phyloP scores from a whole-genome alignment of 2,113 vertebrate species.

The Todiramphus chloris region DNA sequence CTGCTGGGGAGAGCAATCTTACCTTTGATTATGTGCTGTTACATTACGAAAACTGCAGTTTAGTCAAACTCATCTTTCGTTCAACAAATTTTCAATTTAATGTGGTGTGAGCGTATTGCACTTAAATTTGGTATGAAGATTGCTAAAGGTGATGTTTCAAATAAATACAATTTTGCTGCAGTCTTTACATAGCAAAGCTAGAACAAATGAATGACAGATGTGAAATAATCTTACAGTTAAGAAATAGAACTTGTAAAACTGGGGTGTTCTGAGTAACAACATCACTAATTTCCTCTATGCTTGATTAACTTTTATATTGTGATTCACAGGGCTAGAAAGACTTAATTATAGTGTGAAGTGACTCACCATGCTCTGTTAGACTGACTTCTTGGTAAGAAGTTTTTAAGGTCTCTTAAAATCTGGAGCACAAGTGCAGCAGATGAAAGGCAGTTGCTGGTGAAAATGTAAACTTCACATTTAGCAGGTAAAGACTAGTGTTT shows the following conservation, averaged over 20 bases:
- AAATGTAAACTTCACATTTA: background rate
- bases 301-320: constrained; percentile 3
- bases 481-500: background rate
- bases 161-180: constrained; percentile 21
- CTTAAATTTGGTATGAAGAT: background rate
- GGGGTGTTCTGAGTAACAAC: background rate
- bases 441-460: background rate
- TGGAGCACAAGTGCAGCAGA: background rate
- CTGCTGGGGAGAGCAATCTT: background rate
- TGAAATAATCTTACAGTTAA: constrained; percentile 9
- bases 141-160: constrained; percentile 51
- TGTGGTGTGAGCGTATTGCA: background rate
- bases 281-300: constrained; percentile 5
- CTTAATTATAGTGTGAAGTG: background rate
- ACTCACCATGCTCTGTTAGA: background rate
- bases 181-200: background rate
- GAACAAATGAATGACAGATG: background rate
- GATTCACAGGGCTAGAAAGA: background rate
- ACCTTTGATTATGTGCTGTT: background rate
- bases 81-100: constrained; percentile 18
- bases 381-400: background rate
- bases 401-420: background rate
- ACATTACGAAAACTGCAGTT: background rate
- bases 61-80: background rate
- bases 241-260: background rate